phyloP scores from a whole-genome alignment of 2,888 invertebrate genomes.

The Empis stercorea region DNA sequence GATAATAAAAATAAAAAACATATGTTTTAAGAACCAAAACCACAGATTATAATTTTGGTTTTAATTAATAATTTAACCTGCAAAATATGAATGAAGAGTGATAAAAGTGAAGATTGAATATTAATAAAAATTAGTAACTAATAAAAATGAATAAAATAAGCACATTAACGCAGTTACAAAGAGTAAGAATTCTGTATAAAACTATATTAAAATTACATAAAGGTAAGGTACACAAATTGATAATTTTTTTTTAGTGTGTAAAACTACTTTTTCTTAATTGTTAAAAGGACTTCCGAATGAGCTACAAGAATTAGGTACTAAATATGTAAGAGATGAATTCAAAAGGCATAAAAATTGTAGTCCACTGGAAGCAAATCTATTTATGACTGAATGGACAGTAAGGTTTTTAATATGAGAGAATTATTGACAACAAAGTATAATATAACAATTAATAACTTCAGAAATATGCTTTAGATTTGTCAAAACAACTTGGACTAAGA shows the following conservation, averaged over 20 bases:
- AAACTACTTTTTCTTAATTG: too few species aligned
- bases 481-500: conserved; percentile 57
- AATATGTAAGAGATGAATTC: conserved; percentile 74
- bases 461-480: conserved; percentile 64
- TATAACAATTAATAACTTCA: conserved; percentile 31
- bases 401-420: conserved; percentile 6
- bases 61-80: too few species aligned
- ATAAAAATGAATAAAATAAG: conserved; percentile 24
- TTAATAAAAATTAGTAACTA: too few species aligned
- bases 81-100: too few species aligned
- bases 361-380: conserved; percentile 54
- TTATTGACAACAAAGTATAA: neutral
- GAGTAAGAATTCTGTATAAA: conserved; percentile 63
- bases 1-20: too few species aligned
- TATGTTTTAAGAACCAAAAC: too few species aligned
- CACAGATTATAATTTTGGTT: too few species aligned
- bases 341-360: conserved; percentile 65
- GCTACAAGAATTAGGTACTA: conserved; percentile 56
- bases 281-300: conserved; percentile 57
- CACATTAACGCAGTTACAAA: conserved; percentile 41
- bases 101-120: too few species aligned
- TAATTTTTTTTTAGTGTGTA: too few species aligned
- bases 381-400: conserved; percentile 84
- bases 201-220: conserved; percentile 64
- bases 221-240: too few species aligned